Percentiles rank a stretch among this genome's conserved stretches.
Evolutionary conservation across 1,140 invertebrate species (phyloP).

Genomic region (Mercenaria mercenaria): DNA sequence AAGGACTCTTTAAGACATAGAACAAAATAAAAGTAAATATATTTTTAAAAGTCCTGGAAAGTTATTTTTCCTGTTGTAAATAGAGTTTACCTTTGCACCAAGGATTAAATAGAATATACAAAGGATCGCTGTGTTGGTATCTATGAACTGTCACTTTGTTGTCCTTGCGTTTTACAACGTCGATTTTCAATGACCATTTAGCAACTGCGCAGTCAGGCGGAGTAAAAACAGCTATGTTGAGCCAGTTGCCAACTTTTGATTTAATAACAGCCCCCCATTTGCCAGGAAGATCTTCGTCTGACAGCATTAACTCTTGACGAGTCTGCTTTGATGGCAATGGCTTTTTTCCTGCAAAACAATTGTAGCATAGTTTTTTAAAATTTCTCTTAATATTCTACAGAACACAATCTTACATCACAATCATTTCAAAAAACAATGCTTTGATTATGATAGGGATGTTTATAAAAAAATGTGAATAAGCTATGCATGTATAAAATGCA

Average conservation of each 20-base stretch:
- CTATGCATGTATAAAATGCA: too few species aligned
- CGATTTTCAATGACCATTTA: conserved; percentile 94
- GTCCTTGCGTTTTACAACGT: conserved; percentile 90
- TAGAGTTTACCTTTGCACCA: conserved; percentile 91
- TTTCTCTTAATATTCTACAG: too few species aligned
- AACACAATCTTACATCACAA: too few species aligned
- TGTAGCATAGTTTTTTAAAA: too few species aligned
- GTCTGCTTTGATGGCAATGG: conserved; percentile 93
- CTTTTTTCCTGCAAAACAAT: conserved; percentile 89
- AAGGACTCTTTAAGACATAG: too few species aligned
- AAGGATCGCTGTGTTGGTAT: conserved; percentile 89
- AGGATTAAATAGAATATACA: conserved; percentile 95
- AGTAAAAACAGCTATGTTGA: conserved; percentile 67
- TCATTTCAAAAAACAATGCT: too few species aligned
- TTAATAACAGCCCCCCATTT: conserved; percentile 86
- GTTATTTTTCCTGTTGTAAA: too few species aligned
- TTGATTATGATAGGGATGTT: too few species aligned
- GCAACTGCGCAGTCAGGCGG: conserved; percentile 92
- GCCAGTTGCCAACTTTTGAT: conserved; percentile 22
- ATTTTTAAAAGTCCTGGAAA: too few species aligned
- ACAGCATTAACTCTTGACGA: conserved; percentile 91
- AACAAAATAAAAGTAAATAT: too few species aligned
- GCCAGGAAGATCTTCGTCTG: conserved; percentile 83
- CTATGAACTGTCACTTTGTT: conserved; percentile 86
- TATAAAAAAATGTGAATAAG: too few species aligned